Percentiles rank a stretch among this genome's conserved stretches.
These are phyloP conservation scores for Tiphia femorata DNA, from an alignment of 2,888 invertebrate species.

Conservation along the genomic window DNA sequence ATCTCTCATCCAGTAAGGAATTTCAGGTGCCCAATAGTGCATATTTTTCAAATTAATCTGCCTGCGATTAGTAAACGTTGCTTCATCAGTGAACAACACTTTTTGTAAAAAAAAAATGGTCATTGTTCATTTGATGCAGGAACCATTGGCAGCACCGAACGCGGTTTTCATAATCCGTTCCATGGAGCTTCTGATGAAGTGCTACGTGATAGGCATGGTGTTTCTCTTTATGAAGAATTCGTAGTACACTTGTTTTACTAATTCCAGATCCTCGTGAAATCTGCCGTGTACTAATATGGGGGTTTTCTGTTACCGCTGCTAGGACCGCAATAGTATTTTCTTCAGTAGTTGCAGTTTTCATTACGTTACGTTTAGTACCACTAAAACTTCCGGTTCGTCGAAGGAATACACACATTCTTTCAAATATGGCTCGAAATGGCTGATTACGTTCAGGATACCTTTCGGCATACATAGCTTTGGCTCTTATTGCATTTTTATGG, in stretches of 20 bases:
- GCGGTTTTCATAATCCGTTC: background rate
- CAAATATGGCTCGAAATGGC: too few relatives aligned
- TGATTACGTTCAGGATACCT: too few relatives aligned
- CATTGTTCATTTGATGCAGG: background rate
- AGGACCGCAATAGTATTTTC: slow-evolving; percentile 6
- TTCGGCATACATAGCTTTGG: too few relatives aligned
- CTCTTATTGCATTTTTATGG: too few relatives aligned
- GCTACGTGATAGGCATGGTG: slow-evolving; percentile 10
- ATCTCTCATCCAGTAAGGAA: too few relatives aligned
- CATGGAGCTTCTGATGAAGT: slow-evolving; percentile 1
- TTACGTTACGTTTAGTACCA: background rate
- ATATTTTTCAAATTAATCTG: too few relatives aligned
- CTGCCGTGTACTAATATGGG: slow-evolving; percentile 2
- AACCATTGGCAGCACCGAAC: background rate
- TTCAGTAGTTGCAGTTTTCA: slow-evolving; percentile 4
- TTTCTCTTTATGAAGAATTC: slow-evolving; percentile 9
- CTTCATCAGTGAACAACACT: background rate
- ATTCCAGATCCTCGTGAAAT: slow-evolving; percentile 6
- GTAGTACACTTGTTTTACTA: slow-evolving; percentile 2
- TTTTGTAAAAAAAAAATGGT: background rate
- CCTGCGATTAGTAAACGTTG: too few relatives aligned
- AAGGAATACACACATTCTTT: too few relatives aligned
- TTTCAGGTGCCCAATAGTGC: too few relatives aligned
- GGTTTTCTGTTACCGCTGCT: slow-evolving; percentile 4
- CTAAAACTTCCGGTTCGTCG: background rate